phyloP scores from a whole-genome alignment of 2,113 vertebrate genomes.

The Glaucidium brasilianum region DNA sequence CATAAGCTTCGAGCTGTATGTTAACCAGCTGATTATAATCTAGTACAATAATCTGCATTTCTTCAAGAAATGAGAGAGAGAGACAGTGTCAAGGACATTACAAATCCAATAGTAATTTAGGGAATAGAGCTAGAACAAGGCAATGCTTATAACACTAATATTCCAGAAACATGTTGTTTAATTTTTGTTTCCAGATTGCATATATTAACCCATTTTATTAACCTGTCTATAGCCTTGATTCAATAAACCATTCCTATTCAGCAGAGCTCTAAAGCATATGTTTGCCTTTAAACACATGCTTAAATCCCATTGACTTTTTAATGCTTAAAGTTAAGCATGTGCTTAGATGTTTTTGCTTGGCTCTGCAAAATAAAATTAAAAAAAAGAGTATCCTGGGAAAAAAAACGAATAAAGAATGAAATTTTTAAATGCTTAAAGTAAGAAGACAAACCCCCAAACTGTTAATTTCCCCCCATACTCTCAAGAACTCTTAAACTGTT shows the following conservation, averaged over 20 bases:
- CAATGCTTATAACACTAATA: background rate
- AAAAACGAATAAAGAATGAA: background rate
- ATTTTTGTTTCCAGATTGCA: slow-evolving; percentile 51
- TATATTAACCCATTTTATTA: slow-evolving; percentile 55
- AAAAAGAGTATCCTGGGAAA: background rate
- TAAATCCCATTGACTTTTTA: slow-evolving; percentile 64
- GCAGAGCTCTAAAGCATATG: slow-evolving; percentile 62
- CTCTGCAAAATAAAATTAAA: background rate
- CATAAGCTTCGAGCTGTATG: background rate
- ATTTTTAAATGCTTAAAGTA: slow-evolving; percentile 14
- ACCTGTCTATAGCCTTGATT: slow-evolving; percentile 55
- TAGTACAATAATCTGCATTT: slow-evolving; percentile 36
- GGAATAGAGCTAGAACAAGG: background rate
- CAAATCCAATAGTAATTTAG: slow-evolving; percentile 37
- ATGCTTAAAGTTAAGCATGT: slow-evolving; percentile 64
- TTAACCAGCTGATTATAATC: slow-evolving; percentile 21
- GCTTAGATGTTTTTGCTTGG: slow-evolving; percentile 28
- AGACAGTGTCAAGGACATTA: slow-evolving; percentile 23
- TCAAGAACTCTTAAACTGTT: background rate
- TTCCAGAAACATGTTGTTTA: slow-evolving; percentile 27
- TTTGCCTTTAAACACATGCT: slow-evolving; percentile 64
- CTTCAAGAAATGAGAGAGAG: slow-evolving; percentile 39
- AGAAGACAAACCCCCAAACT: background rate
- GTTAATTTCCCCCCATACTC: background rate
- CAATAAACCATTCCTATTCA: slow-evolving; percentile 60